Base-by-base conservation (phyloP, 2,113 vertebrate genomes). In the Campylomormyrus numenius region DNA sequence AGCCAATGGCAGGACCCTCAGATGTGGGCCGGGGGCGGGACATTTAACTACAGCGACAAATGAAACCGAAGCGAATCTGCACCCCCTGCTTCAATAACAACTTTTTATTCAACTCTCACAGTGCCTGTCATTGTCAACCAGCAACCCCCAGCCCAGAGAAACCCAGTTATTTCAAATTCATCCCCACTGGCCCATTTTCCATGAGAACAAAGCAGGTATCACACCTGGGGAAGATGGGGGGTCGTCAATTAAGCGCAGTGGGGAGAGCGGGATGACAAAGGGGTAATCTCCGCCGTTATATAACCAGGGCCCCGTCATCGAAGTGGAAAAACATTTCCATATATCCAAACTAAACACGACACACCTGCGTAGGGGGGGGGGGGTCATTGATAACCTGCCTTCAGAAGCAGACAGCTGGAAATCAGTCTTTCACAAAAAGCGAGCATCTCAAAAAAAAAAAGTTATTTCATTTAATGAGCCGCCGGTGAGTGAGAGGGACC, bases 111-210 rank as follows among this genome's bases (percentile, higher is more conserved):
- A 62, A 42, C 46, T 21, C 3, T 48, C 83, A n/a, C 45, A 19
- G 74, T 13, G 19, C 45, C 42, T 0, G 39, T 19, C 39, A 85
- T 85, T 21, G 39, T 48, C 21, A 46, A 8, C 52, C 27, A 15
- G 62, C 58, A n/a, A 46, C 58, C 24, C 53, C 50, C 70, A 53
- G 13, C 62, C 88, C 49, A 77, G 46, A 35, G 45, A 91, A 48
- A 89, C 52, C 9, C 85, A 87, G 31, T 49, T 42, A 62, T 46
- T 80, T 49, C 15, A 11, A 31, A 39, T 42, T 90, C 46, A 42
- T 24, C 88, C 66, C n/a, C 13, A 84, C 70, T 90, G 87, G 90
- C 92, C 90, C 77, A 90, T 88, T 91, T 90, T 48, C 31, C 2
- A 70, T 90, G 66, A 90, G 87, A 90, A 62, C 45, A 86, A 56